These are phyloP conservation scores for Cantharis nigra DNA, from an alignment of 2,888 invertebrate genomes.

Conservation along the genomic window DNA sequence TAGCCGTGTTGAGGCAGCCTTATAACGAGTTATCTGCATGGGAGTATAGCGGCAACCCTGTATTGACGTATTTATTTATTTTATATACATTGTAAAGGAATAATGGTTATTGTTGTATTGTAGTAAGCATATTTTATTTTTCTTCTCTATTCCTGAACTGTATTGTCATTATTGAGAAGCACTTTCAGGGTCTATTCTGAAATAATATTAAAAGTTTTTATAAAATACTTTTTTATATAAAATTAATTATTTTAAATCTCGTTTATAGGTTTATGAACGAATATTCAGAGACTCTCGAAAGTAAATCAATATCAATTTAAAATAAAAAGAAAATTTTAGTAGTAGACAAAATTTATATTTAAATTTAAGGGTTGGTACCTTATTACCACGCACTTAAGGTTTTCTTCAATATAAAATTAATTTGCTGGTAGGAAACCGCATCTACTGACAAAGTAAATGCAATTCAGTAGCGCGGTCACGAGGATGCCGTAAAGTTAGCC, in stretches of 20 bases:
- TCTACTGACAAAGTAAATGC: slow-evolving; percentile 3
- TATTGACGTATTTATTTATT: neutral
- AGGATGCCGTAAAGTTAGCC: slow-evolving; percentile 11
- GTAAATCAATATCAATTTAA: neutral
- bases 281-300: neutral
- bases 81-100: neutral
- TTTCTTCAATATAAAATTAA: slow-evolving; percentile 17
- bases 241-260: neutral
- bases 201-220: neutral
- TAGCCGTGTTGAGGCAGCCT: no score
- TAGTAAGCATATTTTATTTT: neutral
- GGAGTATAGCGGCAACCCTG: neutral
- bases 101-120: neutral
- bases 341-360: neutral
- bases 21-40: no score
- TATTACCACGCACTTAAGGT: neutral
- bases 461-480: slow-evolving; percentile 6
- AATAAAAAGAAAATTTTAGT: neutral
- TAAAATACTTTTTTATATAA: neutral
- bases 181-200: neutral
- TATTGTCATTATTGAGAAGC: neutral
- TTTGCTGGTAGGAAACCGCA: slow-evolving; percentile 7
- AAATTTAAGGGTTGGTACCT: neutral
- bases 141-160: neutral
- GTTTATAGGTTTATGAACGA: neutral